Evolutionary conservation across 2,888 invertebrate species (phyloP), one percentile per base, ranked within the genome.

Genomic region (Drosophila greeni): DNA sequence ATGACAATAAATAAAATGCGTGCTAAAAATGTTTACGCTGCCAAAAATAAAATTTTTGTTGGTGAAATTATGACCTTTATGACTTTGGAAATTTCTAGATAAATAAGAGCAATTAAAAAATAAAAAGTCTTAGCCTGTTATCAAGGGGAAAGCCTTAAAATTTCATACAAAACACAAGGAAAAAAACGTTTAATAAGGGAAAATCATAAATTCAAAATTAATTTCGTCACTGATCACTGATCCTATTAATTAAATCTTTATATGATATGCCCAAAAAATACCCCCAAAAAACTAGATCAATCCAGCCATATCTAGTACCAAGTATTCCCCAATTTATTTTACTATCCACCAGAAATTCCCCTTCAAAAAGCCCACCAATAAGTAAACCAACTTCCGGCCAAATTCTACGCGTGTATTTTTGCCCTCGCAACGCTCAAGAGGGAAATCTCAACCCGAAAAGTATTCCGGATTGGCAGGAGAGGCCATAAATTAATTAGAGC

Each of bases 401-500:
- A 37, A 20, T 4, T 31, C 16, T 14, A 51, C 16, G 42, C 42
- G 39, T 53, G 24, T 24, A 11, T 37, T 43, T 36, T 43, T 49
- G 56, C 42, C 56, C 47, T 59, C 45, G 26, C 16, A 14, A 24
- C 42, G 16, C 26, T 24, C 24, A 20, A 49, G 29, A 2, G 18
- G 42, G 33, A 36, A 47, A 67, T 58, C 59, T 66, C 33, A 51
- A 55, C 54, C 54, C 37, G 12, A 33, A 29, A 29, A 29, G 29
- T 55, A 68, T 48, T 69, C 54, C 56, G 64, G 65, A 69, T 69
- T 67, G 65, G 59, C 64, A 55, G 67, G 75, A 62, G 65, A 75
- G 62, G 61, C 70, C 58, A 74, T 74, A 78, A 84, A 80, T 79
- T 84, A 78, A 84, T 80, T 78, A 72, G 79, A 72, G 66, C 58